Base-by-base conservation (phyloP, 2,113 vertebrate species). In the Pterocles burchelli region DNA sequence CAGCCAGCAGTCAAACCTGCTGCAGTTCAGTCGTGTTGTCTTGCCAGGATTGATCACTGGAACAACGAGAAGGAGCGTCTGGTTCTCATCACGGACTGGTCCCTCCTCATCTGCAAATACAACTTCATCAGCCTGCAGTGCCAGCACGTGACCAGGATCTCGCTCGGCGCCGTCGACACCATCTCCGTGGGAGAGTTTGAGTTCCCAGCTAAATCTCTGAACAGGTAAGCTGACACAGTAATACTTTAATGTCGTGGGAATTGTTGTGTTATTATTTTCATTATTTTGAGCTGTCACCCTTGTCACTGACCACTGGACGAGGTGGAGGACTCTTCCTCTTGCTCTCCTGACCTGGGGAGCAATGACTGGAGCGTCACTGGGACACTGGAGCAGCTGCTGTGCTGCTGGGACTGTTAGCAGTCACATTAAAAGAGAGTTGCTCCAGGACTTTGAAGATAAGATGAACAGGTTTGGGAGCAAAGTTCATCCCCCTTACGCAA, bases 61-160 rank as follows among this genome's bases (percentile, higher is more conserved):
- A 99, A 99, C 98, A 99, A 99, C 0, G 99, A 99, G 90, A 99
- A 98, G 97, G 99, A 99, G 84, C 98, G 98, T 18, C 98, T 99
- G 10, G 98, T 99, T 72, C 98, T 99, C 8, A 98, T 99, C 93
- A 99, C 99, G 0, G 99, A 99, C 29, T 98, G 98, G 98, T 99
- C 99, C 33, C 97, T 99, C 73, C 97, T 99, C 95, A 97, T 99
- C 96, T 99, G 99, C 97, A 99, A 99, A 80, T 99, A 99, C 68
- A 99, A 99, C 98, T 99, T 99, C 97, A 98, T 99, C 97, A 99
- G 98, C 96, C 98, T 99, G 66, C 97, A 98, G 98, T 99, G 99
- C 97, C 98, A 99, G 97, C 99, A 99, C 19, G 99, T 99, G 33
- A 96, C 99, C 11, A 97, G 99, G 92, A 97, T 99, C 17, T 97